Evolutionary conservation across 2,888 invertebrate genomes (phyloP).

Genomic region (Acleris literana): DNA sequence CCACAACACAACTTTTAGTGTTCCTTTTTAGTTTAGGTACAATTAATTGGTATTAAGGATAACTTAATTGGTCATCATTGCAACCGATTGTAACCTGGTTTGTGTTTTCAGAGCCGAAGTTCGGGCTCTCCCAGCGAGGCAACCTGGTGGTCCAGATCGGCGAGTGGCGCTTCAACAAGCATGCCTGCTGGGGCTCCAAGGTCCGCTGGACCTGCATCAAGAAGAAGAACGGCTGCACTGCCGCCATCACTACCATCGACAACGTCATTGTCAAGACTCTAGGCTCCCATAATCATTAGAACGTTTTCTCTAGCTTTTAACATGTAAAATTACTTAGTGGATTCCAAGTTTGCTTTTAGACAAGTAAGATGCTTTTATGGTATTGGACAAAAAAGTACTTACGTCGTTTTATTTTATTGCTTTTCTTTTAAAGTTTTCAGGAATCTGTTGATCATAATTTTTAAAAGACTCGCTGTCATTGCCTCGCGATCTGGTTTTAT

Average conservation of each 20-base stretch:
- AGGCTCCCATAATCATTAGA: conserved; percentile 72
- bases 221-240: conserved; percentile 74
- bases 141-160: conserved; percentile 77
- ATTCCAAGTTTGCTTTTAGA: not conserved
- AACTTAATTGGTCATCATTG: no score
- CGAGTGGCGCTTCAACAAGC: conserved; percentile 76
- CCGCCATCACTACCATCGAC: conserved; percentile 73
- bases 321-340: not conserved
- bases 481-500: no score
- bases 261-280: conserved; percentile 76
- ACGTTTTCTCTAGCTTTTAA: not conserved
- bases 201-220: conserved; percentile 78
- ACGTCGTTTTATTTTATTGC: no score
- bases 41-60: no score
- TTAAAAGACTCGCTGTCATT: no score
- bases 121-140: conserved; percentile 73
- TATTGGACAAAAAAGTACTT: no score
- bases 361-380: no score
- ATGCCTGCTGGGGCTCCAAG: conserved; percentile 75
- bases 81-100: conserved; percentile 1
- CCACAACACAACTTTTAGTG: no score
- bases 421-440: no score
- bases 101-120: conserved; percentile 68
- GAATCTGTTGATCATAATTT: no score
- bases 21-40: no score